Conservation (phyloP, 2,113 vertebrate genomes). For the Nansenia antarctica region DNA sequence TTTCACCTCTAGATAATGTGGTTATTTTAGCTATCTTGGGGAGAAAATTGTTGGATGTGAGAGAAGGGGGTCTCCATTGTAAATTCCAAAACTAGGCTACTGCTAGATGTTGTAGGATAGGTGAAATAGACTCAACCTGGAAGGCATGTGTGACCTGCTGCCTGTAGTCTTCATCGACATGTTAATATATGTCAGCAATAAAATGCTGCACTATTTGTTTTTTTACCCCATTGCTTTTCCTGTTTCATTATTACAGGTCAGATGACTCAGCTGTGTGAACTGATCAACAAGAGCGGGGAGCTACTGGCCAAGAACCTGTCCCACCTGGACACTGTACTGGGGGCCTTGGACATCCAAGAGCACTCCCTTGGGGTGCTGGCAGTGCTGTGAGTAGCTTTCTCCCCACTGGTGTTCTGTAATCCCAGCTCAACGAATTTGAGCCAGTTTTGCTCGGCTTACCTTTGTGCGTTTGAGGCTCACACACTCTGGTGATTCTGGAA, state of each 20-base stretch:
- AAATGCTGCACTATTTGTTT: not conserved
- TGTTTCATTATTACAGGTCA: conserved; percentile 81
- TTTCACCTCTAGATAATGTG: too few species aligned
- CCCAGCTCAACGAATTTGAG: not conserved
- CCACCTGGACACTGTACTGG: conserved; percentile 97
- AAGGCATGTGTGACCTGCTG: too few species aligned
- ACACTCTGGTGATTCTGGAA: not conserved
- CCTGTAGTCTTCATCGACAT: too few species aligned
- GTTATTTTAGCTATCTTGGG: too few species aligned
- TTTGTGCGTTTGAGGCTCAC: not conserved
- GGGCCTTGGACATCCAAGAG: conserved; percentile 96
- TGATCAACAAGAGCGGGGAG: conserved; percentile 99
- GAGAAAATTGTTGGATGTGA: too few species aligned
- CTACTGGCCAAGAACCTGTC: conserved; percentile 98
- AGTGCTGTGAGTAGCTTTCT: conserved; percentile 87
- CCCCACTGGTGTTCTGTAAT: not conserved
- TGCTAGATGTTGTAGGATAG: too few species aligned
- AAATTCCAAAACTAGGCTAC: too few species aligned
- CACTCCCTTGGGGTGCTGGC: conserved; percentile 96
- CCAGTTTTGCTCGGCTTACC: not conserved
- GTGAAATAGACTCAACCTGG: too few species aligned
- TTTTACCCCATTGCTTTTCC: not conserved
- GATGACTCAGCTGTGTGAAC: conserved; percentile 98
- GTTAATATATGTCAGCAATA: too few species aligned
- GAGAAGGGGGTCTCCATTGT: too few species aligned